Conservation (phyloP, 92 coral and sea anemone species). For the Umimayanthus chanpuru region DNA sequence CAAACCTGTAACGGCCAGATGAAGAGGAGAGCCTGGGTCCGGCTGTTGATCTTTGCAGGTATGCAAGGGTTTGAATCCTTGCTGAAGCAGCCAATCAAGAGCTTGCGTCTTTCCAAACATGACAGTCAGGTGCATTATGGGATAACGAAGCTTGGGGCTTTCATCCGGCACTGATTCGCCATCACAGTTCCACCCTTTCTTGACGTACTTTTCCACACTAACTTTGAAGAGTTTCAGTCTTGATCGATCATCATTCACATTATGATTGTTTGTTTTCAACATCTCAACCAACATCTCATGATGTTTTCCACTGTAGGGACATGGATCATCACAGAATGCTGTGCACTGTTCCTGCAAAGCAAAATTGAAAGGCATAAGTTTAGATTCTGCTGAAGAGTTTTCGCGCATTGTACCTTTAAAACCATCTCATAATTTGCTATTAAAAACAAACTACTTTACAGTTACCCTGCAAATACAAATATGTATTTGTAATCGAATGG, state of each 20-base stretch:
- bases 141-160: slow-evolving; percentile 25
- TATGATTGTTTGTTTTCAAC: background rate
- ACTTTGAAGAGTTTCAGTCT: slow-evolving; percentile 8
- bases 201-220: slow-evolving; percentile 26
- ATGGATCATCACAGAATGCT: slow-evolving; percentile 20
- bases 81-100: slow-evolving; percentile 35
- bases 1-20: slow-evolving; percentile 22
- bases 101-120: slow-evolving; percentile 28
- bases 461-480: too few relatives aligned
- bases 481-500: too few relatives aligned
- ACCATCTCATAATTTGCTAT: too few relatives aligned
- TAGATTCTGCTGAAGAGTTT: too few relatives aligned
- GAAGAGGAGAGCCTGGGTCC: slow-evolving; percentile 38
- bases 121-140: slow-evolving; percentile 35
- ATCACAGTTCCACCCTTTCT: slow-evolving; percentile 34
- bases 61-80: background rate
- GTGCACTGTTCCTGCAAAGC: slow-evolving; percentile 38
- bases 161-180: slow-evolving; percentile 20
- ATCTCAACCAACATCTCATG: slow-evolving; percentile 16
- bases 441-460: too few relatives aligned
- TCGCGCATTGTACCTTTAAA: too few relatives aligned
- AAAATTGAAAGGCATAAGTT: too few relatives aligned
- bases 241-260: slow-evolving; percentile 1
- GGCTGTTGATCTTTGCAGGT: background rate
- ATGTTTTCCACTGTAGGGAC: slow-evolving; percentile 35